Evolutionary conservation across 1,140 invertebrate genomes (phyloP), one percentile per base, ranked within the genome.

Genomic region (Pseudomyrmex sp.): DNA sequence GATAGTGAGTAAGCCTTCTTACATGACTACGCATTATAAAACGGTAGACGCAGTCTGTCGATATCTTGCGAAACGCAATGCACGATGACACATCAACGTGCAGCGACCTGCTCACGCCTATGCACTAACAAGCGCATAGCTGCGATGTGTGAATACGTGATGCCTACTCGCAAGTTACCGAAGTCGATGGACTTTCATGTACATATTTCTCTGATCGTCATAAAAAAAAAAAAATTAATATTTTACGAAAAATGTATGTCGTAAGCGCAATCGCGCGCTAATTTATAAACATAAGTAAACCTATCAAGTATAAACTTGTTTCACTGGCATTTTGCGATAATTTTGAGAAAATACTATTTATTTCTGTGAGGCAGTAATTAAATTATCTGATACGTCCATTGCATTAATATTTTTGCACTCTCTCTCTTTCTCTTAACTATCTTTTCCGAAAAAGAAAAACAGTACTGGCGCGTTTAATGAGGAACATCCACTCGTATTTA

Each of bases 71-170:
- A 90, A 90, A 88, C 65, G 69, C 82, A 66, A 74, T 74, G 72
- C 80, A 58, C 80, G 84, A 85, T 90, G 90, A 90, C 89, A 90
- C 89, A 90, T 82, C 69, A 82, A 58, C 68, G 86, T 87, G 80
- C 70, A 80, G 68, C 89, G 89, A 90, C 85, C 89, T 90, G 88
- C 84, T 89, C 84, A 87, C 89, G 89, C 88, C 87, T 90, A 86
- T 85, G 65, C 85, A 69, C 75, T 63, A 70, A 63, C 83, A 62
- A 85, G 76, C 73, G 79, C 82, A 82, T 75, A 84, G 52, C 68
- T 72, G 59, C 74, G 58, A 84, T 75, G 70, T 76, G 73, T 69
- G 48, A n/a, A 70, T 68, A 75, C 44, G 23, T 18, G 46, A 79
- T 87, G 89, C 83, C 83, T 83, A 89, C 84, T 83, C 87, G 59